Conservation (phyloP, 2,888 invertebrate species). For the Gryllus longicercus region DNA sequence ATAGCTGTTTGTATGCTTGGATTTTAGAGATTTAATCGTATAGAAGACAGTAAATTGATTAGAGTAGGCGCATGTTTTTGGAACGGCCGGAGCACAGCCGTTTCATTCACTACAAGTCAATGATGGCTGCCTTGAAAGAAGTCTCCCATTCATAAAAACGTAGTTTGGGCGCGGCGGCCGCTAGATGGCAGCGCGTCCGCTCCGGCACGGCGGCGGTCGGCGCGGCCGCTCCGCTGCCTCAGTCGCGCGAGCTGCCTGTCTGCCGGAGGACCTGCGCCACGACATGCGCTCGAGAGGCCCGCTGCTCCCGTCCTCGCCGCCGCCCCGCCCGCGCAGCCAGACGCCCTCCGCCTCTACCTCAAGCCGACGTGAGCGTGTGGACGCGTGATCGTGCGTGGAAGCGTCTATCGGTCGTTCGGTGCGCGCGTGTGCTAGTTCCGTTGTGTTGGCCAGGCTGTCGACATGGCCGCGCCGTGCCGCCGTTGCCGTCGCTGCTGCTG, state of each 20-base stretch:
- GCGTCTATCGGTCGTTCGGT: not conserved
- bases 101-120: slow-evolving; percentile 36
- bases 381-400: not conserved
- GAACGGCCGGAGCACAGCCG: slow-evolving; percentile 30
- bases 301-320: not conserved
- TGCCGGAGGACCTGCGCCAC: not conserved
- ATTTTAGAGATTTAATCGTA: slow-evolving; percentile 8
- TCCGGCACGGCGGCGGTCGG: slow-evolving; percentile 19
- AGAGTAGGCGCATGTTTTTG: slow-evolving; percentile 33
- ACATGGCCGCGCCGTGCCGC: not conserved
- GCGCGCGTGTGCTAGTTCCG: not conserved
- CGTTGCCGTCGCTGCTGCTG: not conserved
- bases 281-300: not conserved
- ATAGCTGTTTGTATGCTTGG: slow-evolving; percentile 17
- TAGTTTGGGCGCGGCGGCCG: slow-evolving; percentile 35
- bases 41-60: slow-evolving; percentile 17
- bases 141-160: slow-evolving; percentile 39
- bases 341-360: not conserved
- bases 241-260: not conserved
- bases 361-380: not conserved
- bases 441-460: slow-evolving; percentile 11
- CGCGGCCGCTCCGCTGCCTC: not conserved
- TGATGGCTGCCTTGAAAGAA: slow-evolving; percentile 36
- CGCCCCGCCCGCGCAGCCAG: not conserved
- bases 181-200: slow-evolving; percentile 37